Conservation (phyloP, 2,113 vertebrate genomes). For the Pedionomus torquatus region DNA sequence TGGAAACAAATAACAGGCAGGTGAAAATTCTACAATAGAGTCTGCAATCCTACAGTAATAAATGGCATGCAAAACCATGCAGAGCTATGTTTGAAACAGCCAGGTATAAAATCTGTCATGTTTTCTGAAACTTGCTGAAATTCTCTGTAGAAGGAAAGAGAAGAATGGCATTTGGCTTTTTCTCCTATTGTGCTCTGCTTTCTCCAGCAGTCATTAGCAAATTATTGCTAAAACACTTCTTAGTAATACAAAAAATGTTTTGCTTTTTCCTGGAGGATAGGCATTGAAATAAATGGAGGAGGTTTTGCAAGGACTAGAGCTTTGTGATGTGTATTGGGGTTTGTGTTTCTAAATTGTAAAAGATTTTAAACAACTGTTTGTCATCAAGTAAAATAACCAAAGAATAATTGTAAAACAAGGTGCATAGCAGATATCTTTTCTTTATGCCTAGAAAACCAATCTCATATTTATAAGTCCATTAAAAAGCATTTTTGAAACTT, state of each 20-base stretch:
- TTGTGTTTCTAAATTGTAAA: not conserved
- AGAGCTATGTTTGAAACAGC: not conserved
- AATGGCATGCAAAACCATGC: not conserved
- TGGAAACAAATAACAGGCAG: not conserved
- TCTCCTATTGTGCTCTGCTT: not conserved
- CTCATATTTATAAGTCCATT: not conserved
- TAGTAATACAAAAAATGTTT: not conserved
- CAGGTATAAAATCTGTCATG: not conserved
- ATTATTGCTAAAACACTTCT: not conserved
- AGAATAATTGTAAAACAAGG: not conserved
- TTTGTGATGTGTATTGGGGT: not conserved
- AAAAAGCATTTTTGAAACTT: not conserved
- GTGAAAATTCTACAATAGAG: not conserved
- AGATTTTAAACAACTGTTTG: not conserved
- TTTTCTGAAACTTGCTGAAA: not conserved
- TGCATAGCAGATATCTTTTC: not conserved
- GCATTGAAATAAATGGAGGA: not conserved
- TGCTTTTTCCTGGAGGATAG: not conserved
- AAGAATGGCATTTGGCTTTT: not conserved
- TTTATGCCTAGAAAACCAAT: not conserved
- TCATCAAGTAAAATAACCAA: not conserved
- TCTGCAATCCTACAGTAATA: not conserved
- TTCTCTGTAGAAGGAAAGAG: not conserved
- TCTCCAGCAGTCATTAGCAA: not conserved
- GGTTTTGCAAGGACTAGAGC: not conserved